Evolutionary conservation across 2,888 invertebrate genomes (phyloP), one percentile per base, ranked within the genome.

Genomic region (Hipparchia semele): DNA sequence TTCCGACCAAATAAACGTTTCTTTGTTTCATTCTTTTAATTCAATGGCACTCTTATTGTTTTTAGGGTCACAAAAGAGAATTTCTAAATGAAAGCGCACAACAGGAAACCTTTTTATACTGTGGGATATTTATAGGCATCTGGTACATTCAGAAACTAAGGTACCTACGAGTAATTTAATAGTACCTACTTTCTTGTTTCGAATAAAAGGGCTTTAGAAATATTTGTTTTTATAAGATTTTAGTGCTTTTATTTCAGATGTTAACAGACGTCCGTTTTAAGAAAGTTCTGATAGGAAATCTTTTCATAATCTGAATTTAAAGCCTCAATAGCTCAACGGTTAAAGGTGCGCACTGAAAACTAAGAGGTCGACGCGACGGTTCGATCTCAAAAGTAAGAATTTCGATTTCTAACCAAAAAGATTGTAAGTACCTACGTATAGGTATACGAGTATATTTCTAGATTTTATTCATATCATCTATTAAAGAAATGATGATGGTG

Each of bases 61-160:
- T 59, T 60, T 69, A 13, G 39, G 51, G 23, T 12, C 60, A 60
- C 49, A 68, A 68, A 51, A 68, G 59, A 59, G 8, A 33, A 56
- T 23, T 68, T 59, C 6, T 59, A 59, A 68, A 59, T 60, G 60
- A 69, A 69, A 69, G 61, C 69, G 61, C 60, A 53, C 53, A 53
- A 51, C 69, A 54, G 69, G 53, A 69, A 69, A 61, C 60, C 60
- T 58, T 69, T 69, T 69, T 49, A 61, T 9, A 53, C 10, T 51
- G 51, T 6, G 51, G 69, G 9, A 23, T 69, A 61, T 61, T 69
- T 61, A 61, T 61, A 69, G 60, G 69, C 60, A 69, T 61, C 53
- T 61, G 51, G 23, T 68, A 23, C 53, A 61, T 45, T 65, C 53
- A 39, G 53, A 53, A 61, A 53, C 6, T 51, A 23, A 46, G 54